A percentile compares a stretch with the other conserved stretches of the same genome.
Conservation (phyloP, 1,140 invertebrate genomes). For the Fopius arisanus region DNA sequence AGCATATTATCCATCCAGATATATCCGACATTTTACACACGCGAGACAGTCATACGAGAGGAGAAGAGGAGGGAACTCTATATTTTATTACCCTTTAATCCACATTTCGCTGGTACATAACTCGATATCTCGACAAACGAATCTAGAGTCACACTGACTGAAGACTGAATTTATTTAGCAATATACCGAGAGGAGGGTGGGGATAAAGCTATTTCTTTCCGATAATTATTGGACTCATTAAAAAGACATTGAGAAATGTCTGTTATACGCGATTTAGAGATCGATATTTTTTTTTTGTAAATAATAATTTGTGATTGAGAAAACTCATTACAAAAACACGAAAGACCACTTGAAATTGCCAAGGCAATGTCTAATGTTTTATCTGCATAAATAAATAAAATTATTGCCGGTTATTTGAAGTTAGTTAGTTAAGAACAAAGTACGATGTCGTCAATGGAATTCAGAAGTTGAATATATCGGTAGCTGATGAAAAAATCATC, state of each 20-base stretch:
- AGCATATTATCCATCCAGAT: slow-evolving; percentile 56
- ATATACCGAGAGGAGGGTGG: background rate
- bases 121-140: background rate
- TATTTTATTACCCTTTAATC: slow-evolving; percentile 23
- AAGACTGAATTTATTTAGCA: background rate
- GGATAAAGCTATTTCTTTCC: background rate
- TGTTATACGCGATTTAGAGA: no score
- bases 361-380: no score
- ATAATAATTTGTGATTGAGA: no score
- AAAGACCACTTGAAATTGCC: no score
- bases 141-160: background rate
- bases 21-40: slow-evolving; percentile 56
- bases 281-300: no score
- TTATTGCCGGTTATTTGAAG: no score
- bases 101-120: slow-evolving; percentile 25
- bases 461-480: no score
- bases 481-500: background rate
- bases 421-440: no score
- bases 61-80: background rate
- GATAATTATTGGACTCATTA: background rate
- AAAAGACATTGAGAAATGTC: background rate
- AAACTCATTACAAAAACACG: no score
- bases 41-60: slow-evolving; percentile 33
- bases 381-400: no score
- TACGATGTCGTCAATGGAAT: no score